These are phyloP conservation scores for Idaea dimidiata DNA, from an alignment of 2,888 invertebrate species.

Conservation along the genomic window DNA sequence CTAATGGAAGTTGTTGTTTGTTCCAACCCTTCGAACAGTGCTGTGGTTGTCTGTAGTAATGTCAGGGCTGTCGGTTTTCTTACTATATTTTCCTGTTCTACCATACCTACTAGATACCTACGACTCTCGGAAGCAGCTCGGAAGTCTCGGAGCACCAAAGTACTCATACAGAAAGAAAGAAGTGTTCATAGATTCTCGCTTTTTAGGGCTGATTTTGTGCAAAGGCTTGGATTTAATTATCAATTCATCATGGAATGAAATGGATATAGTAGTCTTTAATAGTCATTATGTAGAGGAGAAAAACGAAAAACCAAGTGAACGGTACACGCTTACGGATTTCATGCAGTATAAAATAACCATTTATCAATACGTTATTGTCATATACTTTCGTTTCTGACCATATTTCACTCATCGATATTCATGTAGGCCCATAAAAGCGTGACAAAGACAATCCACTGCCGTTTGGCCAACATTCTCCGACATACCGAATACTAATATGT, in stretches of 20 bases:
- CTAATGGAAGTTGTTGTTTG: not conserved
- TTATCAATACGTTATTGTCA: not conserved
- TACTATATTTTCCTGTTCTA: no score
- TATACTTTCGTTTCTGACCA: not conserved
- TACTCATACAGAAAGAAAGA: no score
- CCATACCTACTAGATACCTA: no score
- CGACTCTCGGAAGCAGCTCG: no score
- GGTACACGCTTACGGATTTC: not conserved
- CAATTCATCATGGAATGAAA: not conserved
- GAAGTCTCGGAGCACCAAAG: no score
- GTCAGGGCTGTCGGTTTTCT: not conserved
- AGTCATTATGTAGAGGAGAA: not conserved
- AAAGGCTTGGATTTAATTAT: no score
- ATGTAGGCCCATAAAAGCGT: conserved; percentile 30
- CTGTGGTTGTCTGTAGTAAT: not conserved
- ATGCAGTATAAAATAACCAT: not conserved
- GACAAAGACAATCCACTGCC: conserved; percentile 61
- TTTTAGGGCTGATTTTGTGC: no score
- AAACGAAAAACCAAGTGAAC: not conserved
- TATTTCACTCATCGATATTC: not conserved
- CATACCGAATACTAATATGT: conserved; percentile 42
- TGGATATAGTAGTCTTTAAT: not conserved
- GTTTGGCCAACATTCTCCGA: conserved; percentile 51
- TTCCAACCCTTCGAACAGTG: not conserved
- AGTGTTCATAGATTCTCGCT: no score